These are phyloP conservation scores for Nestor notabilis DNA, from an alignment of 2,113 vertebrate genomes.

Conservation along the genomic window DNA sequence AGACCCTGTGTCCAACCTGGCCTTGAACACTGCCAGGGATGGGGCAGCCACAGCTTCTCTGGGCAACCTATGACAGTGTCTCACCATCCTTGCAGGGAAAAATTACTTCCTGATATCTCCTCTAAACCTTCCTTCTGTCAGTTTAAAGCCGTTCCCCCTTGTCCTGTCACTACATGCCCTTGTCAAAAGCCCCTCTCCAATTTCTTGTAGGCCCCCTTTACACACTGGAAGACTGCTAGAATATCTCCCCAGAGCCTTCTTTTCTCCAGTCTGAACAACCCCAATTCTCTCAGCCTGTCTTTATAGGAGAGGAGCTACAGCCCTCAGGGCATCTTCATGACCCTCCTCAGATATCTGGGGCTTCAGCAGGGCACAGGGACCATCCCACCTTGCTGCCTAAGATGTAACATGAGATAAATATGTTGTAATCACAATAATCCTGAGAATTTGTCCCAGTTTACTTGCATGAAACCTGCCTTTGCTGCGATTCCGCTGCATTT, in stretches of 20 bases:
- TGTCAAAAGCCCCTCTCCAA: too few relatives aligned
- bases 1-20: not conserved
- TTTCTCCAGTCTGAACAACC: not conserved
- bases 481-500: not conserved
- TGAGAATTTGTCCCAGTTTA: not conserved
- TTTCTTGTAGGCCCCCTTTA: not conserved
- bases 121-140: too few relatives aligned
- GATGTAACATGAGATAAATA: not conserved
- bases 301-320: not conserved
- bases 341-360: not conserved
- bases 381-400: not conserved
- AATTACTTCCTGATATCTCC: too few relatives aligned
- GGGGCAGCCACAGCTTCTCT: too few relatives aligned
- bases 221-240: not conserved
- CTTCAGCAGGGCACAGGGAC: not conserved
- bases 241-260: not conserved
- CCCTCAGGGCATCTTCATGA: not conserved
- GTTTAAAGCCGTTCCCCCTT: too few relatives aligned
- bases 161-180: too few relatives aligned
- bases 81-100: too few relatives aligned
- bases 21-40: too few relatives aligned
- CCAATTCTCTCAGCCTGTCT: not conserved
- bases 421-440: not conserved
- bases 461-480: not conserved
- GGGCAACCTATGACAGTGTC: too few relatives aligned